phyloP scores from a whole-genome alignment of 2,113 vertebrate genomes.

The Eulacestoma nigropectus region DNA sequence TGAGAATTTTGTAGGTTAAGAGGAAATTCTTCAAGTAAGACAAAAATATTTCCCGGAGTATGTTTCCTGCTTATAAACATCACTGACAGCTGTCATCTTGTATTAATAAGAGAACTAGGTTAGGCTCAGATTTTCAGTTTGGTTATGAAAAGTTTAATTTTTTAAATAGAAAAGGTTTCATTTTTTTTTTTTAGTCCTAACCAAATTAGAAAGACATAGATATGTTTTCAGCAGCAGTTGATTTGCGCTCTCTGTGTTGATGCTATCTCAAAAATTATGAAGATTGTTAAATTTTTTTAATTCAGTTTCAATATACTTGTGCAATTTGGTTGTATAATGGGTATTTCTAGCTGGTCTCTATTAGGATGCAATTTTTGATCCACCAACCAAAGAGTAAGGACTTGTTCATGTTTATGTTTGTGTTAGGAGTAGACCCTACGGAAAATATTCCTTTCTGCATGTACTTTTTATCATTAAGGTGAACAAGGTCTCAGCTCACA shows the following conservation, averaged over 20 bases:
- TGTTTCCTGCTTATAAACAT: background rate
- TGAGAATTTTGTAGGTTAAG: background rate
- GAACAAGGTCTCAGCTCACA: background rate
- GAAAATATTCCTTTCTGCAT: background rate
- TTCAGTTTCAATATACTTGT: background rate
- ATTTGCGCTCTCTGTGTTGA: background rate
- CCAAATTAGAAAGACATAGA: background rate
- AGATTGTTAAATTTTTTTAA: background rate
- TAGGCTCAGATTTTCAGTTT: background rate
- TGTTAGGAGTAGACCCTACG: background rate
- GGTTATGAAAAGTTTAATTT: background rate
- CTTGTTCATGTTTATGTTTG: background rate
- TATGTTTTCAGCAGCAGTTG: background rate
- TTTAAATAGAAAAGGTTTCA: background rate
- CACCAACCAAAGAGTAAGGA: background rate
- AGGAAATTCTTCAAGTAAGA: background rate
- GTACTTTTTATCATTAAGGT: background rate
- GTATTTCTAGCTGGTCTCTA: background rate
- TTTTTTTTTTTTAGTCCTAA: background rate
- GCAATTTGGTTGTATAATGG: background rate
- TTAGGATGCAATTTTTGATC: background rate
- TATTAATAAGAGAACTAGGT: background rate
- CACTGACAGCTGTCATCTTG: background rate
- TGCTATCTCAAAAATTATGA: background rate
- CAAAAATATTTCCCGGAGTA: background rate